Conservation (phyloP, 1,140 invertebrate genomes). For the Drosophila nigromelanica region DNA sequence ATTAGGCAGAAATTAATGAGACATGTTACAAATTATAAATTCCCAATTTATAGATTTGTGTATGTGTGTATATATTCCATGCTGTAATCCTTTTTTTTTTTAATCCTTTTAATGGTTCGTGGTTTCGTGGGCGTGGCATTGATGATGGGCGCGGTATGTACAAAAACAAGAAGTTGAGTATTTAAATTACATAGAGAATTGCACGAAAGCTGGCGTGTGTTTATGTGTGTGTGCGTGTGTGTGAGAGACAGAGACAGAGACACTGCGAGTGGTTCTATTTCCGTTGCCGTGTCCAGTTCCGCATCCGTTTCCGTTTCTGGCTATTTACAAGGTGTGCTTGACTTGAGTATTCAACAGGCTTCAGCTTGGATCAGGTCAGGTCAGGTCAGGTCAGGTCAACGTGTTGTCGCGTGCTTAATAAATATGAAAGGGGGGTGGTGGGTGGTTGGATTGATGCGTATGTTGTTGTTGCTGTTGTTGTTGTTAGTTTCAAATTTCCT, state of each 20-base stretch:
- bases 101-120: conserved; percentile 36
- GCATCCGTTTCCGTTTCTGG: conserved; percentile 11
- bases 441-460: conserved; percentile 3
- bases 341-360: conserved; percentile 86
- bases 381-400: conserved; percentile 80
- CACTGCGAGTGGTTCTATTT: background rate
- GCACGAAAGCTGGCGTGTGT: conserved; percentile 62
- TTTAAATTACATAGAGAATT: conserved; percentile 65
- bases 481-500: conserved; percentile 15
- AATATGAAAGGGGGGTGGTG: conserved; percentile 89
- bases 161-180: conserved; percentile 53
- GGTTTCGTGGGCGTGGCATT: conserved; percentile 66
- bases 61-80: conserved; percentile 47
- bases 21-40: conserved; percentile 73
- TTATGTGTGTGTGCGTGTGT: conserved; percentile 22
- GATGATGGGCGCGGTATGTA: conserved; percentile 66
- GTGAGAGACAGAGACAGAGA: conserved; percentile 34
- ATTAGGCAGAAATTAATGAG: conserved; percentile 63
- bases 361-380: conserved; percentile 95
- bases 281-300: conserved; percentile 1
- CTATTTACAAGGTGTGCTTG: conserved; percentile 85
- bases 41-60: conserved; percentile 55
- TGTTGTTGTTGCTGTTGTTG: background rate
- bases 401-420: conserved; percentile 91
- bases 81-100: conserved; percentile 39